Evolutionary conservation across 2,113 vertebrate genomes (phyloP).

Genomic region (Sinocyclocheilus anophthalmus): DNA sequence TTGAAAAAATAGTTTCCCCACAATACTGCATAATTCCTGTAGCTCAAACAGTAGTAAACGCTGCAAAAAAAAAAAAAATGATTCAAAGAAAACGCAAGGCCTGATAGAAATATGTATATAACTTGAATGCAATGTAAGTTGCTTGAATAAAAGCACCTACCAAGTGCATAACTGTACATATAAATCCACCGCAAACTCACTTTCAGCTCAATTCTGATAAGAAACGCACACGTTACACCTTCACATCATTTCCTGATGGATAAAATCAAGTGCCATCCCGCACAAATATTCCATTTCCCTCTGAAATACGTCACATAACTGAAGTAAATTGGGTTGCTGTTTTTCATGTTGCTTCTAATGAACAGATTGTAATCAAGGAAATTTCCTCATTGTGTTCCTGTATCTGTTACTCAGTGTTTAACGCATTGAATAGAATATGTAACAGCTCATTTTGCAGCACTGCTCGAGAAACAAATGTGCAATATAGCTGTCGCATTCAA

Average conservation of each 20-base stretch:
- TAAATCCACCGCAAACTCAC: background rate
- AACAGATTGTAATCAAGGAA: background rate
- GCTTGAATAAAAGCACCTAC: background rate
- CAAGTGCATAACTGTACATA: background rate
- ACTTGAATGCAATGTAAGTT: background rate
- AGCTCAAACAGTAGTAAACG: background rate
- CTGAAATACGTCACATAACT: background rate
- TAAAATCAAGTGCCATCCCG: no score
- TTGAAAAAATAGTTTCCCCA: background rate
- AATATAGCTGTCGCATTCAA: background rate
- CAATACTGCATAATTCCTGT: background rate
- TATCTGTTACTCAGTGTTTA: conserved; percentile 3
- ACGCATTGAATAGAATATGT: background rate
- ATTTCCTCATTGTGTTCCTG: background rate
- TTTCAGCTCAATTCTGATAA: background rate
- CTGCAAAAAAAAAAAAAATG: background rate
- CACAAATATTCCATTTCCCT: background rate
- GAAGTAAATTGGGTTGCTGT: background rate
- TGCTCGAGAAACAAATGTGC: background rate
- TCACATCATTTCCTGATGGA: background rate
- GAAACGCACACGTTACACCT: background rate
- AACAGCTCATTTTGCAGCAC: background rate
- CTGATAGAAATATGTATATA: background rate
- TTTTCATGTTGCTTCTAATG: background rate
- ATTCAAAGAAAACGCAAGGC: background rate